phyloP scores from a whole-genome alignment of 2,113 vertebrate genomes.

The Chloropsis cyanopogon region DNA sequence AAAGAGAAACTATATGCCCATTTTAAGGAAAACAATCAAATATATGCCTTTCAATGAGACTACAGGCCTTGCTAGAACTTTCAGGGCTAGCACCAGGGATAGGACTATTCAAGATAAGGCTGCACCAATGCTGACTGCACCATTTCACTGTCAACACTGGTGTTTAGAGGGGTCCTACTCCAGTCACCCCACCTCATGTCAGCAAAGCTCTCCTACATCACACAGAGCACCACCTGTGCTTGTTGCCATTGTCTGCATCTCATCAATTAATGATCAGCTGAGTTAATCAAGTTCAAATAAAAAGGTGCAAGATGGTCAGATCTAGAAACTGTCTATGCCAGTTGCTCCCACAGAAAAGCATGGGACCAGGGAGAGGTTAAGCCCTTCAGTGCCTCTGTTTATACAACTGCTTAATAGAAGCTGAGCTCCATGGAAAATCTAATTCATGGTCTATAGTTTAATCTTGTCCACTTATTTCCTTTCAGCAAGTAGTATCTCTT shows the following conservation, averaged over 20 bases:
- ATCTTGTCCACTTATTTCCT: neutral
- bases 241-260: neutral
- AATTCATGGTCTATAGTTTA: neutral
- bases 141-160: neutral
- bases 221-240: neutral
- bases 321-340: neutral
- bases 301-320: neutral
- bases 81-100: no score
- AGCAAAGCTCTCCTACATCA: fast-evolving
- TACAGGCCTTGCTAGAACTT: neutral
- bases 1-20: neutral
- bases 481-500: neutral
- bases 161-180: neutral
- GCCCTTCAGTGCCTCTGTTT: neutral
- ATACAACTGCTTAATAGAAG: neutral
- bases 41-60: neutral
- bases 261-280: neutral
- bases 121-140: neutral
- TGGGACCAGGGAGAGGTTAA: neutral
- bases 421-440: neutral
- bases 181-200: neutral
- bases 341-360: neutral
- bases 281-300: neutral
- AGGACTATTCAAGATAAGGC: neutral
- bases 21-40: neutral